A percentile compares a stretch with the other conserved stretches of the same genome.
Conservation (phyloP, 1,140 invertebrate genomes). For the Dendrolimus kikuchii region DNA sequence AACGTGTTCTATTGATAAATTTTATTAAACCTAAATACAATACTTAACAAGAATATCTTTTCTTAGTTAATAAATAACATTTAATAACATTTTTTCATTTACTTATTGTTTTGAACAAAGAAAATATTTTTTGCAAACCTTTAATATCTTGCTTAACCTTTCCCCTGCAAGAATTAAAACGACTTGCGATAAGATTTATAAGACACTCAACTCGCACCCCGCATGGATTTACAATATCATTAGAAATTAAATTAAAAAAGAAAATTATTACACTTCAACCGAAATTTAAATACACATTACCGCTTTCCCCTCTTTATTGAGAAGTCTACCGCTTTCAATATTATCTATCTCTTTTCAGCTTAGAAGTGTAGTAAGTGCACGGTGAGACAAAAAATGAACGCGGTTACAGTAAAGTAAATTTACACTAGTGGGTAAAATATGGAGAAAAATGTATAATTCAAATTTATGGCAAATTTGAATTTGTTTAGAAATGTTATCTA, state of each 20-base stretch:
- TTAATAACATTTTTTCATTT: too few relatives aligned
- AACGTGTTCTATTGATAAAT: too few relatives aligned
- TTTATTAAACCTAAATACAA: too few relatives aligned
- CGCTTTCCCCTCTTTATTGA: slow-evolving; percentile 67
- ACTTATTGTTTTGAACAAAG: not conserved
- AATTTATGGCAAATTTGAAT: too few relatives aligned
- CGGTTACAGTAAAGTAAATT: slow-evolving; percentile 4
- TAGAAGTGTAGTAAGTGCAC: slow-evolving; percentile 11
- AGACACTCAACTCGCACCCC: slow-evolving; percentile 26
- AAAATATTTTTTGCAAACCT: not conserved
- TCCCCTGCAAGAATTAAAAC: slow-evolving; percentile 9
- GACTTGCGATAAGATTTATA: slow-evolving; percentile 28
- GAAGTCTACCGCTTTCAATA: slow-evolving; percentile 61
- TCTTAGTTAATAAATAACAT: too few relatives aligned
- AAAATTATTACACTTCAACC: slow-evolving; percentile 68
- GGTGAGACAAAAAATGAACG: slow-evolving; percentile 29
- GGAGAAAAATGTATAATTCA: too few relatives aligned
- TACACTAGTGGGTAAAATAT: too few relatives aligned
- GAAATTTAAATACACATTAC: slow-evolving; percentile 73
- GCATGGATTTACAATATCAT: slow-evolving; percentile 37
- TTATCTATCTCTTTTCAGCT: slow-evolving; percentile 27
- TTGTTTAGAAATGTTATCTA: too few relatives aligned
- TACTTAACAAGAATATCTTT: too few relatives aligned
- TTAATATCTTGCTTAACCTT: not conserved
- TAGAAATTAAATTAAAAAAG: slow-evolving; percentile 72